A percentile compares a stretch with the other conserved stretches of the same genome.
These are phyloP conservation scores for Cheilosia vernalis DNA, from an alignment of 2,888 invertebrate genomes.

Conservation along the genomic window DNA sequence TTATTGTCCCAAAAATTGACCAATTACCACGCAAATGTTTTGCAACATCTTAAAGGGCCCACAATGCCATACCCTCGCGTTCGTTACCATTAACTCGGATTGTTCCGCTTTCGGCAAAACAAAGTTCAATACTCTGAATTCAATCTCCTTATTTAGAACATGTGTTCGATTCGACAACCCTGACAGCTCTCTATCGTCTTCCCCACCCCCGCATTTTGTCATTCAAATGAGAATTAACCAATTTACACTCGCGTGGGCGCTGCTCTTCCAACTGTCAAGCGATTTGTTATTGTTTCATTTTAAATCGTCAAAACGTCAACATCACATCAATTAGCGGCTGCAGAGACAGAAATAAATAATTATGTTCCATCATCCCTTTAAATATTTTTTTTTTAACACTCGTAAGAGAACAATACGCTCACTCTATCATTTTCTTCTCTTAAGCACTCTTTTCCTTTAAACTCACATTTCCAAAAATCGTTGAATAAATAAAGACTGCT, in stretches of 20 bases:
- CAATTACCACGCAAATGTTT: too few species aligned
- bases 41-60: background rate
- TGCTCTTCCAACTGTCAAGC: background rate
- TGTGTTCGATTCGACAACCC: background rate
- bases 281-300: background rate
- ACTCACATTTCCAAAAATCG: background rate
- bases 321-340: constrained; percentile 7
- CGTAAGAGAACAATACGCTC: too few species aligned
- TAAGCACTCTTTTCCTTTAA: background rate
- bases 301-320: background rate
- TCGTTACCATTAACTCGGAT: background rate
- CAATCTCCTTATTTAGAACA: constrained; percentile 2
- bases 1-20: too few species aligned
- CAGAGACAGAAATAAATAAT: too few species aligned
- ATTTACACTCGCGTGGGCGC: constrained; percentile 13
- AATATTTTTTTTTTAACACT: background rate
- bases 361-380: background rate
- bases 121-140: constrained; percentile 20
- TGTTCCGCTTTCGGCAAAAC: background rate
- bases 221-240: background rate
- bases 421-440: background rate
- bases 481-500: constrained; percentile 9
- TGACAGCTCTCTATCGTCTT: background rate
- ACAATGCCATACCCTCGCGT: background rate
- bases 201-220: background rate